Evolutionary conservation across 2,113 vertebrate species (phyloP).

Genomic region (Cephalopholis sonnerati): DNA sequence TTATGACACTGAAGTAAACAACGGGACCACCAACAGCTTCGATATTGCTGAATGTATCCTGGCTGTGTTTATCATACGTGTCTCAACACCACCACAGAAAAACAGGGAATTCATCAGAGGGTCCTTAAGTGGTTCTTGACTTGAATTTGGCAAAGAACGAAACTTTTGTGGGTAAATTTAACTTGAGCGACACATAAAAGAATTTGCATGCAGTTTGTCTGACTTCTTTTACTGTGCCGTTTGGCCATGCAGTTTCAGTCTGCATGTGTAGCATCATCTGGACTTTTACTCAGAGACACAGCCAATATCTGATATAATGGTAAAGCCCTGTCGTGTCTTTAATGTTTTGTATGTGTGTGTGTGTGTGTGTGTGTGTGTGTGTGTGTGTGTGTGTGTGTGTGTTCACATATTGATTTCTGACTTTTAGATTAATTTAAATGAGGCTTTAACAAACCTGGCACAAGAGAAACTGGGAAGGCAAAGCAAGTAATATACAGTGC

Average conservation of each 20-base stretch:
- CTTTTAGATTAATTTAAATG: too few relatives aligned
- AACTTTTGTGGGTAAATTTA: slow-evolving; percentile 44
- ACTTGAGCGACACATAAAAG: slow-evolving; percentile 26
- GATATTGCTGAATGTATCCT: slow-evolving; percentile 52
- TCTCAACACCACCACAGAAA: slow-evolving; percentile 56
- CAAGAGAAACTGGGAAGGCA: background rate
- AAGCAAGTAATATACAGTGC: background rate
- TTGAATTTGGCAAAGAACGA: slow-evolving; percentile 44
- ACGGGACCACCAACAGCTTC: slow-evolving; percentile 74
- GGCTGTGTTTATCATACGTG: slow-evolving; percentile 64
- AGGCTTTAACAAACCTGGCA: background rate
- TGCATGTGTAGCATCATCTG: background rate
- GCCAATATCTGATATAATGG: background rate
- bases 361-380: background rate
- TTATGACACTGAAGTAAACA: slow-evolving; percentile 56
- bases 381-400: background rate
- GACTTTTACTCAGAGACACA: background rate
- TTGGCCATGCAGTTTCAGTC: background rate
- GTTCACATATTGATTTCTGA: background rate
- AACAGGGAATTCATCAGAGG: slow-evolving; percentile 60
- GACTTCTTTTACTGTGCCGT: background rate
- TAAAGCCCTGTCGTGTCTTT: background rate
- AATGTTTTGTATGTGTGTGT: background rate
- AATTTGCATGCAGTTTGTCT: background rate
- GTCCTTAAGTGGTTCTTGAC: slow-evolving; percentile 66